These are phyloP conservation scores for Lamproptera curius DNA, from an alignment of 2,888 invertebrate species.

Conservation along the genomic window DNA sequence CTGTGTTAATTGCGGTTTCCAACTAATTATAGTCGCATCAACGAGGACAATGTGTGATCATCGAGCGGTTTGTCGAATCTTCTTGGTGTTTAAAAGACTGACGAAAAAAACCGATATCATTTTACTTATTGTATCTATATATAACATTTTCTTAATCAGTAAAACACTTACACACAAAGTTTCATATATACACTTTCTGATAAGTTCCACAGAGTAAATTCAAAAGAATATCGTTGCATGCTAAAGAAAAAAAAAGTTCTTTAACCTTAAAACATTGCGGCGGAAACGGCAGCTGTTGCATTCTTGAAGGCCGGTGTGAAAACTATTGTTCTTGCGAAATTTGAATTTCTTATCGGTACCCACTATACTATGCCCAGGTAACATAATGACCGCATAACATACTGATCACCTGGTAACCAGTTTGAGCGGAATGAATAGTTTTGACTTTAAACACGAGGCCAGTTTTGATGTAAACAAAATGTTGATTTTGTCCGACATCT, in stretches of 20 bases:
- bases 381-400: not conserved
- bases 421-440: not conserved
- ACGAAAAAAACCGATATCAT: too few species aligned
- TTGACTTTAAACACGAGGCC: too few species aligned
- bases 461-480: too few species aligned
- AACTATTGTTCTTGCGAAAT: not conserved
- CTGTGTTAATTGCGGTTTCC: conserved; percentile 16
- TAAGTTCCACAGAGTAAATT: too few species aligned
- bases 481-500: too few species aligned
- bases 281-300: conserved; percentile 8
- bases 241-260: not conserved
- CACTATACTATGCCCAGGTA: not conserved
- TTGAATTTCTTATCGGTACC: not conserved
- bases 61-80: conserved; percentile 1
- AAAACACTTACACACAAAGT: too few species aligned
- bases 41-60: conserved; percentile 2
- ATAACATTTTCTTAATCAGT: too few species aligned
- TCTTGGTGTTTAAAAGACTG: not conserved
- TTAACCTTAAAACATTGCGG: not conserved
- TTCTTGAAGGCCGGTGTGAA: conserved; percentile 3
- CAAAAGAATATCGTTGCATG: too few species aligned
- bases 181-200: too few species aligned
- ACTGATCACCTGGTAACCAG: not conserved
- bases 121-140: too few species aligned
- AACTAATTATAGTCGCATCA: conserved; percentile 11